These are phyloP conservation scores for Orthosia gracilis DNA, from an alignment of 2,888 invertebrate species.

Conservation along the genomic window DNA sequence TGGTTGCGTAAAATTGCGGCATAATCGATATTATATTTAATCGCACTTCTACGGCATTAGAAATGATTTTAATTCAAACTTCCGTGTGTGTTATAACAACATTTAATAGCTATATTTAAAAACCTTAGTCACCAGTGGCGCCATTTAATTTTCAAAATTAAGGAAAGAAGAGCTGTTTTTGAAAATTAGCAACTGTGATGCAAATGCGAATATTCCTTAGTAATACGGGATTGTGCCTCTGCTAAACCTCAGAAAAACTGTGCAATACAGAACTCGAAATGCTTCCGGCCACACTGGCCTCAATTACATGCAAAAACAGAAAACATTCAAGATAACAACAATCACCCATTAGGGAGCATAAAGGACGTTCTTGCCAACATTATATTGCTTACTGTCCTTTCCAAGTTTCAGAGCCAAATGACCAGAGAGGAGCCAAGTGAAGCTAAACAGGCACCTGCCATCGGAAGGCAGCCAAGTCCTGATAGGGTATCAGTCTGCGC, in stretches of 20 bases:
- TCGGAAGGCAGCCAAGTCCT: slow-evolving; percentile 73
- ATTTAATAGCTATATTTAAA: too few species aligned
- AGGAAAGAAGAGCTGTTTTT: background rate
- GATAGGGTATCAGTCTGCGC: slow-evolving; percentile 69
- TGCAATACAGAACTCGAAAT: background rate
- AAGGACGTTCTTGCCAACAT: slow-evolving; percentile 71
- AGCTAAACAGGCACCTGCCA: slow-evolving; percentile 77
- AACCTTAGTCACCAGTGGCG: too few species aligned
- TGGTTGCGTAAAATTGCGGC: too few species aligned
- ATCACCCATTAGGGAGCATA: slow-evolving; percentile 40
- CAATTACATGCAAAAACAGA: slow-evolving; percentile 13
- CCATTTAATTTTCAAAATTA: too few species aligned
- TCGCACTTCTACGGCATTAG: too few species aligned
- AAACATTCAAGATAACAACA: slow-evolving; percentile 41
- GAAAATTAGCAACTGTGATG: background rate
- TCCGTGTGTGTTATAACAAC: too few species aligned
- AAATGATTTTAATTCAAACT: too few species aligned
- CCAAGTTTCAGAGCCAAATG: slow-evolving; percentile 75
- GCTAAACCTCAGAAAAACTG: background rate
- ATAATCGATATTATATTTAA: too few species aligned
- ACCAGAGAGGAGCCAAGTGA: slow-evolving; percentile 76
- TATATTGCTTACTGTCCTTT: slow-evolving; percentile 64
- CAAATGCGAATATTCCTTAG: too few species aligned
- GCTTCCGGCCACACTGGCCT: background rate
- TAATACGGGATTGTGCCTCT: too few species aligned